These are phyloP conservation scores for Empis livida DNA, from an alignment of 2,888 invertebrate species.

Conservation along the genomic window DNA sequence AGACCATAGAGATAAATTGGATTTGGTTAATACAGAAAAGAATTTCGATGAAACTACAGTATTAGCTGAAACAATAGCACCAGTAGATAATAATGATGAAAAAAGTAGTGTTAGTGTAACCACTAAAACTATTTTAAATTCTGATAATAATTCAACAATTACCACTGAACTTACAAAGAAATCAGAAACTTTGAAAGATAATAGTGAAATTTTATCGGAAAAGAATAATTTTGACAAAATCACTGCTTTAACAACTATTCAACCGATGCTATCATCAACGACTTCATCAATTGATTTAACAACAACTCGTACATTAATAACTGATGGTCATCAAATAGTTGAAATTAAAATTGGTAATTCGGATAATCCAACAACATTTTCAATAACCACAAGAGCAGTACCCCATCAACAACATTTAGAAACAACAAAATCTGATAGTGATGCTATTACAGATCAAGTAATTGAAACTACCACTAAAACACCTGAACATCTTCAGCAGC, in stretches of 20 bases:
- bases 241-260: too few relatives aligned
- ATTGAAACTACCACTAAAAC: not conserved
- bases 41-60: not conserved
- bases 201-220: not conserved
- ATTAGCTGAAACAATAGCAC: not conserved
- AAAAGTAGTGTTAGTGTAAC: too few relatives aligned
- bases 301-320: not conserved
- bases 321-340: conserved; percentile 9
- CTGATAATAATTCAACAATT: conserved; percentile 2
- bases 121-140: conserved; percentile 2
- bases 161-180: not conserved
- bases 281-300: not conserved
- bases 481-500: not conserved
- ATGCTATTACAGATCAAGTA: not conserved
- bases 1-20: not conserved
- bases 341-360: conserved; percentile 11
- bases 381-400: conserved; percentile 8
- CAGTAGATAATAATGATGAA: conserved; percentile 2
- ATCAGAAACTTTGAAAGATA: too few relatives aligned
- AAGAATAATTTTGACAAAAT: too few relatives aligned
- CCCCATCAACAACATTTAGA: conserved; percentile 1
- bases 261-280: not conserved
- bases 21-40: not conserved
- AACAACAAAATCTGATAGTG: not conserved
- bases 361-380: conserved; percentile 10